Evolutionary conservation across 1,140 invertebrate genomes (phyloP).

Genomic region (Mesaphorura yosii): DNA sequence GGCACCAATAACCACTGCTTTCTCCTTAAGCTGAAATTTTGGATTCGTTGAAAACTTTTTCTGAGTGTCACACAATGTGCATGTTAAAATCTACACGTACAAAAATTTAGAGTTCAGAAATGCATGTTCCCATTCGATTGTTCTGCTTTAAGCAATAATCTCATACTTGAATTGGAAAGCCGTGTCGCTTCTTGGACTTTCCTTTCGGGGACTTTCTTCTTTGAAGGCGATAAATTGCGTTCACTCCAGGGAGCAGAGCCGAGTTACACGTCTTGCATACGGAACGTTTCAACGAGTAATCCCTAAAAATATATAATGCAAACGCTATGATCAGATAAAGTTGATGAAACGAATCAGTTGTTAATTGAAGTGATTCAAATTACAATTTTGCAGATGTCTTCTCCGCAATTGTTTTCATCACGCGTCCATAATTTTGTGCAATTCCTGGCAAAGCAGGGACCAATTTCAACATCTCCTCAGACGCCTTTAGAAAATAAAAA

Average conservation of each 20-base stretch:
- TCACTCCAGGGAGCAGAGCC: conserved; percentile 14
- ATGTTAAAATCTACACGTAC: no score
- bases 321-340: neutral
- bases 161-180: no score
- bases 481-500: neutral
- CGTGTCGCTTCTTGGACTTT: no score
- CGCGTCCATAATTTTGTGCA: conserved; percentile 18
- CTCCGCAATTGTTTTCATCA: conserved; percentile 14
- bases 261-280: conserved; percentile 23
- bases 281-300: conserved; percentile 26
- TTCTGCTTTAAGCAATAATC: neutral
- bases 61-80: no score
- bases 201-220: no score
- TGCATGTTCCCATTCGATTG: neutral
- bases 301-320: conserved; percentile 8
- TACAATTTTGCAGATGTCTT: conserved; percentile 22
- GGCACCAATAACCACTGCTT: no score
- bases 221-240: conserved; percentile 17
- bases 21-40: no score
- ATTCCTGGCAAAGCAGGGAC: conserved; percentile 1
- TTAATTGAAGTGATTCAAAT: neutral
- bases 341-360: neutral
- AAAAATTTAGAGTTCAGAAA: conserved; percentile 3
- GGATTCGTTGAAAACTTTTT: no score
- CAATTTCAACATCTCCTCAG: neutral